phyloP scores from a whole-genome alignment of 2,113 vertebrate species.

The Phasianus colchicus region DNA sequence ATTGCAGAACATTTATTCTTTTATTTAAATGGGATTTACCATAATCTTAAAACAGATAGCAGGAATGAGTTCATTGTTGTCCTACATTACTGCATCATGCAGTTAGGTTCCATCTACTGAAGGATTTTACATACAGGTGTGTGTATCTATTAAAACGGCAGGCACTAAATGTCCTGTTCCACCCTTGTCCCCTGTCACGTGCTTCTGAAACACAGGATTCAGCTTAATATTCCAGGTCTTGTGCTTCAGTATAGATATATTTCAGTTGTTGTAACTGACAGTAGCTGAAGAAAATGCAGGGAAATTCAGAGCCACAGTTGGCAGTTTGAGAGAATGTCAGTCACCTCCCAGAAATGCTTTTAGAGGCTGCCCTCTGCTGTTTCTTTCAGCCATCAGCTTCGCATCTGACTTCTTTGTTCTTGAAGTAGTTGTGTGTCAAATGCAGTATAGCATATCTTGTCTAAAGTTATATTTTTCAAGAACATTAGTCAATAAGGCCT shows the following conservation, averaged over 20 bases:
- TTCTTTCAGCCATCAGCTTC: background rate
- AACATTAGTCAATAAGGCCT: background rate
- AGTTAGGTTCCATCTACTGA: background rate
- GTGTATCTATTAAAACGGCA: background rate
- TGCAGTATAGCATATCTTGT: background rate
- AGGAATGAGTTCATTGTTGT: background rate
- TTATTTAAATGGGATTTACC: background rate
- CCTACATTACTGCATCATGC: background rate
- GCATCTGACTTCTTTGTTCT: background rate
- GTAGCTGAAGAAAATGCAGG: background rate
- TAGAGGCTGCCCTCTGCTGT: background rate
- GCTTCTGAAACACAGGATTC: background rate
- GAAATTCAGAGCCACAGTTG: background rate
- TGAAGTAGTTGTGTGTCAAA: background rate
- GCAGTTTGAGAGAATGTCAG: background rate
- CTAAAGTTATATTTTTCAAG: background rate
- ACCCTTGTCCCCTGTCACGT: background rate
- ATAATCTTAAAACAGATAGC: background rate
- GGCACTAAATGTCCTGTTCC: background rate
- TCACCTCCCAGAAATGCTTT: background rate
- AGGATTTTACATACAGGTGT: background rate
- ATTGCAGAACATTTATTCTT: background rate
- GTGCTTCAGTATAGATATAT: background rate
- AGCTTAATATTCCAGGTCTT: background rate
- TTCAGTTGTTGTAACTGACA: background rate